Evolutionary conservation across 2,888 invertebrate species (phyloP).

Genomic region (Drosophila kokeensis): DNA sequence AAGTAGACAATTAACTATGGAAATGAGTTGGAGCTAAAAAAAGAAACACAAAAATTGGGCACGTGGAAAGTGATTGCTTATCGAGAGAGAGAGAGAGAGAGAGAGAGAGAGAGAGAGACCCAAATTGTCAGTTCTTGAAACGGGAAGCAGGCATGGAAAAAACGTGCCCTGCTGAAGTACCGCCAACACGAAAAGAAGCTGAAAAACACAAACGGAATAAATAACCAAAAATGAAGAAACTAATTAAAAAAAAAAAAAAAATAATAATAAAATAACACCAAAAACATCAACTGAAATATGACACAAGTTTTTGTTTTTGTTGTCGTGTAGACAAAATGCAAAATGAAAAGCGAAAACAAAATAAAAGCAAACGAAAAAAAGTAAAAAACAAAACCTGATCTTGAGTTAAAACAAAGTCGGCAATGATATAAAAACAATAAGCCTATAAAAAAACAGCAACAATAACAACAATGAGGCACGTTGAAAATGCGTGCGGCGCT

Average conservation of each 20-base stretch:
- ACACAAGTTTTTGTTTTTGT: conserved; percentile 61
- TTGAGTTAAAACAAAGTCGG: conserved; percentile 54
- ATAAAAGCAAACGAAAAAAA: conserved; percentile 40
- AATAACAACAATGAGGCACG: conserved; percentile 37
- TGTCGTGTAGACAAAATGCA: conserved; percentile 52
- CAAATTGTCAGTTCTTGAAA: conserved; percentile 32
- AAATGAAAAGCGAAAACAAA: conserved; percentile 68
- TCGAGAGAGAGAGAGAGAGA: conserved; percentile 33
- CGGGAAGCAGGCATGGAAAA: conserved; percentile 25
- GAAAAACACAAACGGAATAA: conserved; percentile 18
- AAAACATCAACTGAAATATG: conserved; percentile 52
- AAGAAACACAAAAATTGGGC: conserved; percentile 50
- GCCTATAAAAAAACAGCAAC: conserved; percentile 38
- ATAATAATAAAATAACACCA: conserved; percentile 2
- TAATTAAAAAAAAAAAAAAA: conserved; percentile 48
- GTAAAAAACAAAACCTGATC: conserved; percentile 41
- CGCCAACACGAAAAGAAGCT: conserved; percentile 14
- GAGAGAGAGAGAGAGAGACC: conserved; percentile 33
- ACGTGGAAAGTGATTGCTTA: conserved; percentile 71
- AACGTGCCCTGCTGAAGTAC: conserved; percentile 16
- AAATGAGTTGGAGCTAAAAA: conserved; percentile 48
- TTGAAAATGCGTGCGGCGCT: conserved; percentile 42
- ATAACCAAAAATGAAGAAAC: conserved; percentile 30
- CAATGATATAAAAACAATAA: conserved; percentile 60
- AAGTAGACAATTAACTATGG: conserved; percentile 63